Conservation (phyloP, 2,888 invertebrate species). For the Philereme transversata region DNA sequence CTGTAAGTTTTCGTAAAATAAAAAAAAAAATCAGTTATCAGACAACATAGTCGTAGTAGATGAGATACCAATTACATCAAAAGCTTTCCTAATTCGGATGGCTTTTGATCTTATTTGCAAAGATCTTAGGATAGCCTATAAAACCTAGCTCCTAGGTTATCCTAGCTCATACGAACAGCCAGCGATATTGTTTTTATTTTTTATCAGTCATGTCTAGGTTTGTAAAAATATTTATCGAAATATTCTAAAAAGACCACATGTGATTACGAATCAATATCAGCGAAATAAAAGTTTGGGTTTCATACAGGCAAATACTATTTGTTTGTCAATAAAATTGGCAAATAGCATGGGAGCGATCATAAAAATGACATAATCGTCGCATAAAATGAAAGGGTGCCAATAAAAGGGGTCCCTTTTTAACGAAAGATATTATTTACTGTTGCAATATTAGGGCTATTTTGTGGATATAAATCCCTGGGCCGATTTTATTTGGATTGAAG, state of each 20-base stretch:
- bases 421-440: slow-evolving; percentile 76
- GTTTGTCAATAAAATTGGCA: slow-evolving; percentile 69
- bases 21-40: no score
- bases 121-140: no score
- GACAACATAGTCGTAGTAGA: no score
- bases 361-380: slow-evolving; percentile 77
- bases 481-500: slow-evolving; percentile 53
- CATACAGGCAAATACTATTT: slow-evolving; percentile 56
- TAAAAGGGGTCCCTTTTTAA: slow-evolving; percentile 71
- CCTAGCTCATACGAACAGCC: no score
- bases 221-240: no score
- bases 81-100: no score
- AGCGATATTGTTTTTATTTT: no score
- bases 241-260: slow-evolving; percentile 28
- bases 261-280: slow-evolving; percentile 47
- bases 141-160: no score
- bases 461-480: slow-evolving; percentile 57
- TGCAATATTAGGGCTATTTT: slow-evolving; percentile 66
- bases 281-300: slow-evolving; percentile 50
- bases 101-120: no score
- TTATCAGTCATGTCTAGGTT: no score
- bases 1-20: no score
- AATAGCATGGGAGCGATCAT: slow-evolving; percentile 65
- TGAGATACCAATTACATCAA: no score
- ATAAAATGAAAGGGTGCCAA: slow-evolving; percentile 78